phyloP scores from a whole-genome alignment of 2,113 vertebrate species.

The Enhydra lutris region DNA sequence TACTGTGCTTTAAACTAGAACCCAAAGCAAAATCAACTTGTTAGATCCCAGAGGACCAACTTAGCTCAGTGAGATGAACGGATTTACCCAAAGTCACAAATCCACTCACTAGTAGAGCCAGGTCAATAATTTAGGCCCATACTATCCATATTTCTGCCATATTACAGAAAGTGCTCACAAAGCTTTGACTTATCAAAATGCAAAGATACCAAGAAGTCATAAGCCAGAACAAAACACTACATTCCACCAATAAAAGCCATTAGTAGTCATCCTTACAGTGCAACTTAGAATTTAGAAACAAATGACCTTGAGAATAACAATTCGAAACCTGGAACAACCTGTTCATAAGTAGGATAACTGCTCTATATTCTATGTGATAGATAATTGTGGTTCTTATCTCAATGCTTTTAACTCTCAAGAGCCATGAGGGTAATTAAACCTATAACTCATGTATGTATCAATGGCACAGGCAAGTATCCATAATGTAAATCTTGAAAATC shows the following conservation, averaged over 20 bases:
- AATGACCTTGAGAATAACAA: neutral
- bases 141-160: neutral
- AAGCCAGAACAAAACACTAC: neutral
- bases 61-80: neutral
- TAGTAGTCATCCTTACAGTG: neutral
- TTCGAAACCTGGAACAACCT: neutral
- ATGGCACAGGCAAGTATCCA: neutral
- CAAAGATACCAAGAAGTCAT: neutral
- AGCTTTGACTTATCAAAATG: neutral
- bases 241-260: neutral
- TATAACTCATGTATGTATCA: neutral
- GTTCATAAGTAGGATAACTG: neutral
- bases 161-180: neutral
- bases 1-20: neutral
- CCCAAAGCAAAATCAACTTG: neutral
- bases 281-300: slow-evolving; percentile 14
- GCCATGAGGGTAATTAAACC: slow-evolving; percentile 28
- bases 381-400: neutral
- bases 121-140: neutral
- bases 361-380: neutral
- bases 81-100: neutral
- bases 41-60: neutral
- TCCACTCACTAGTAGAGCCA: neutral
- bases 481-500: neutral
- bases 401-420: neutral